Evolutionary conservation across 2,113 vertebrate genomes (phyloP).

Genomic region (Osmerus mordax): DNA sequence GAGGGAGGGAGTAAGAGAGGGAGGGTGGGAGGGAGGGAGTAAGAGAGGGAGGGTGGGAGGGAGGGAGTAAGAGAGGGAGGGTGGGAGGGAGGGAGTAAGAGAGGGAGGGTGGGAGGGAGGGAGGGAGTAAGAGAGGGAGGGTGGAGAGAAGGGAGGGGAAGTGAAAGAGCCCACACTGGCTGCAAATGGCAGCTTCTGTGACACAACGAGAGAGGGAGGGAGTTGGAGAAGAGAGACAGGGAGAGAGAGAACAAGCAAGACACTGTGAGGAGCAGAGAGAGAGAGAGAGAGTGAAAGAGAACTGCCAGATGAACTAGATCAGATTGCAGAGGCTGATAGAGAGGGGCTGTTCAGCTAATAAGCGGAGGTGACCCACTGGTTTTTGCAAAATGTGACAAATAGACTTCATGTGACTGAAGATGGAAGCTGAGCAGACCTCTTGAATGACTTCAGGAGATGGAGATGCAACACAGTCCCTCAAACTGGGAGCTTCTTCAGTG

Average conservation of each 20-base stretch:
- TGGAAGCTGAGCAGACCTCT: conserved; percentile 30
- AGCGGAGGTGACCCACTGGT: conserved; percentile 37
- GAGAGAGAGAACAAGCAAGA: conserved; percentile 30
- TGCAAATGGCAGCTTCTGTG: conserved; percentile 73
- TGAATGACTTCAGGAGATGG: conserved; percentile 51
- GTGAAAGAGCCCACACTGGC: conserved; percentile 38
- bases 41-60: conserved; percentile 12
- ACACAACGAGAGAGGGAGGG: conserved; percentile 55
- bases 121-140: conserved; percentile 5
- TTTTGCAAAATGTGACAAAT: conserved; percentile 36
- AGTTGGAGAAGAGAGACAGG: conserved; percentile 36
- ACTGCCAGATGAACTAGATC: conserved; percentile 63
- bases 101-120: conserved; percentile 1
- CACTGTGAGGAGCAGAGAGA: conserved; percentile 21
- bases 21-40: conserved; percentile 16
- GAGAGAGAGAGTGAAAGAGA: conserved; percentile 48
- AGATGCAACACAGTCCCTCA: conserved; percentile 50
- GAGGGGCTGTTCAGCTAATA: conserved; percentile 49
- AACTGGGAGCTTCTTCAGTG: conserved; percentile 40
- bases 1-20: conserved; percentile 17
- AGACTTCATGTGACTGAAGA: conserved; percentile 33
- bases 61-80: no score
- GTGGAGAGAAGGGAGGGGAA: conserved; percentile 18
- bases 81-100: not conserved
- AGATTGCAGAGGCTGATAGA: conserved; percentile 70